Evolutionary conservation across 2,113 vertebrate genomes (phyloP).

Genomic region (Struthio camelus): DNA sequence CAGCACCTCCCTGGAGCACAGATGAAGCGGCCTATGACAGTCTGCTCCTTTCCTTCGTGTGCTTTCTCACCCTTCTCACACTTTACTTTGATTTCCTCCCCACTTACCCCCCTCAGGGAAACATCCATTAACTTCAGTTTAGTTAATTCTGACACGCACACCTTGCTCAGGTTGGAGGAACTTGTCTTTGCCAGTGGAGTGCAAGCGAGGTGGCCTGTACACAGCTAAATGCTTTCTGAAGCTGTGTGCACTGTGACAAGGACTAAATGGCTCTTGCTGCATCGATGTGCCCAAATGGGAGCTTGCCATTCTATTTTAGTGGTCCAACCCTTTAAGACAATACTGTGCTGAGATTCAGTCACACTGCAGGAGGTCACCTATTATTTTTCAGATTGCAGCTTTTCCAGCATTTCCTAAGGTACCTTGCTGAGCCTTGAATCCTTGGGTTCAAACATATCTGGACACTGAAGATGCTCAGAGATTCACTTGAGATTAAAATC

Average conservation of each 20-base stretch:
- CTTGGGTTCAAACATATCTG: neutral
- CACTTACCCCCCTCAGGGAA: neutral
- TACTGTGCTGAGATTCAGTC: neutral
- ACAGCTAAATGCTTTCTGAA: neutral
- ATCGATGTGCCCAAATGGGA: neutral
- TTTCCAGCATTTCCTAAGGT: neutral
- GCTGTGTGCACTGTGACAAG: rapidly evolving
- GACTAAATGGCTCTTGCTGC: neutral
- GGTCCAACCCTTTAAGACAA: neutral
- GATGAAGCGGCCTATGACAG: too few relatives aligned
- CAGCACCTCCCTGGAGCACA: neutral
- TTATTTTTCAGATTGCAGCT: neutral
- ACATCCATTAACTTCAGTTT: neutral
- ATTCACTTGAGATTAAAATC: neutral
- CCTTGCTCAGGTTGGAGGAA: neutral
- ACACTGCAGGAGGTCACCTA: neutral
- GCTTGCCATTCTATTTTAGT: neutral
- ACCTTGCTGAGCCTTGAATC: neutral
- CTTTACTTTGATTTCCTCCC: neutral
- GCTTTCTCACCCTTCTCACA: neutral
- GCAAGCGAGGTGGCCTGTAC: neutral
- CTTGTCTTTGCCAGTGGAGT: neutral
- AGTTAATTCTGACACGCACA: neutral
- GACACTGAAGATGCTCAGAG: neutral
- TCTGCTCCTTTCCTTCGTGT: neutral